A percentile compares a stretch with the other conserved stretches of the same genome.
These are phyloP conservation scores for Manduca sexta DNA, from an alignment of 1,140 invertebrate genomes.

Conservation along the genomic window DNA sequence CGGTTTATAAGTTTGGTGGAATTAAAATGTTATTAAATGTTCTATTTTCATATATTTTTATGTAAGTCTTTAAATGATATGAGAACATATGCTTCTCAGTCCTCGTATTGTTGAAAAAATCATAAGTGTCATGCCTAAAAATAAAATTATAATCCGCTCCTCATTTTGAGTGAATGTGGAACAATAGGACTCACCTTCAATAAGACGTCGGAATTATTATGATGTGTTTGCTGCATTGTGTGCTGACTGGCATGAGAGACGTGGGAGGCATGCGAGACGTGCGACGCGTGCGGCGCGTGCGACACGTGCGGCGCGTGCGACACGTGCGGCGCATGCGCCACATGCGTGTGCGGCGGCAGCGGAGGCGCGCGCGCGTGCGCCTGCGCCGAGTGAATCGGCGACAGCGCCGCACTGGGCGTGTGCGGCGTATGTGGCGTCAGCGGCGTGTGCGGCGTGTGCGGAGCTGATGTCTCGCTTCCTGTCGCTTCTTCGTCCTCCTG, in stretches of 20 bases:
- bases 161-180: no score
- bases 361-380: slow-evolving; percentile 46
- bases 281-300: slow-evolving; percentile 31
- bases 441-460: slow-evolving; percentile 56
- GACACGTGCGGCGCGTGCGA: slow-evolving; percentile 22
- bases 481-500: slow-evolving; percentile 86
- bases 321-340: slow-evolving; percentile 19
- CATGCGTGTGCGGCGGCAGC: slow-evolving; percentile 23
- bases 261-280: slow-evolving; percentile 23
- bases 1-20: no score
- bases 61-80: no score
- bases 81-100: no score
- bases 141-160: no score
- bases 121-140: no score
- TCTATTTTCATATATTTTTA: no score
- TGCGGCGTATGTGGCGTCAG: slow-evolving; percentile 67
- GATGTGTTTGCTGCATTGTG: slow-evolving; percentile 31
- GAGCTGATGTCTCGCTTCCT: slow-evolving; percentile 56
- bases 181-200: slow-evolving; percentile 36
- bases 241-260: slow-evolving; percentile 16
- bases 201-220: slow-evolving; percentile 47
- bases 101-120: no score
- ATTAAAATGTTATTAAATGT: no score
- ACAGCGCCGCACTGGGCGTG: slow-evolving; percentile 70
- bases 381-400: slow-evolving; percentile 56